A percentile compares a stretch with the other conserved stretches of the same genome.
phyloP scores from a whole-genome alignment of 2,797 vertebrate species.

The Hydrophis major region DNA sequence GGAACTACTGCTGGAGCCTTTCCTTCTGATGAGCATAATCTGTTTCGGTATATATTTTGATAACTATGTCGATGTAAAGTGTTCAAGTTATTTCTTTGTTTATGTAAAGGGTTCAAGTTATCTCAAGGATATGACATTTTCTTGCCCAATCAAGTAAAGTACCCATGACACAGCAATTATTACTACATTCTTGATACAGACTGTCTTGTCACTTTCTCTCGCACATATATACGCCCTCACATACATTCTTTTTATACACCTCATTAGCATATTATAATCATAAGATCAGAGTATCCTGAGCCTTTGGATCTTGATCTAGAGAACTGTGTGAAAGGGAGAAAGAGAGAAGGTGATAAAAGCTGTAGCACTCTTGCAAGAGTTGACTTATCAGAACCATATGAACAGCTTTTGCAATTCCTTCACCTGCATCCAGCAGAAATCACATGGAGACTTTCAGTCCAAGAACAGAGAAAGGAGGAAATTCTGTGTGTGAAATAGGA shows the following conservation, averaged over 20 bases:
- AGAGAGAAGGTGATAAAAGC: neutral
- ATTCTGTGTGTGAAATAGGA: neutral
- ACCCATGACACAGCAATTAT: fast-evolving
- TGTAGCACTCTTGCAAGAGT: neutral
- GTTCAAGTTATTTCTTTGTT: fast-evolving
- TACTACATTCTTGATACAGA: neutral
- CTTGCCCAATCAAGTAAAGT: fast-evolving
- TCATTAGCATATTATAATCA: neutral
- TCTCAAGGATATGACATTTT: fast-evolving
- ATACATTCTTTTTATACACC: neutral
- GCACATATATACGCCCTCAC: neutral
- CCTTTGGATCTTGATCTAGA: neutral
- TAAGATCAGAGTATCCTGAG: neutral
- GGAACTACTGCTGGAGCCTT: neutral
- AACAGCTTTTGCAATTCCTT: neutral
- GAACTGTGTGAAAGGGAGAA: neutral
- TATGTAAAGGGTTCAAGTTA: neutral
- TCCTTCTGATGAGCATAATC: neutral
- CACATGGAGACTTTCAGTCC: neutral
- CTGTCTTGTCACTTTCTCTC: neutral
- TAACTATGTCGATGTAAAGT: neutral
- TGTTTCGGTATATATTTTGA: neutral
- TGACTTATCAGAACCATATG: neutral
- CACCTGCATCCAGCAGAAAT: neutral
- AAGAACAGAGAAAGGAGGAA: neutral